These are phyloP conservation scores for Daphoenositta chrysoptera DNA, from an alignment of 2,113 vertebrate genomes.

Conservation along the genomic window DNA sequence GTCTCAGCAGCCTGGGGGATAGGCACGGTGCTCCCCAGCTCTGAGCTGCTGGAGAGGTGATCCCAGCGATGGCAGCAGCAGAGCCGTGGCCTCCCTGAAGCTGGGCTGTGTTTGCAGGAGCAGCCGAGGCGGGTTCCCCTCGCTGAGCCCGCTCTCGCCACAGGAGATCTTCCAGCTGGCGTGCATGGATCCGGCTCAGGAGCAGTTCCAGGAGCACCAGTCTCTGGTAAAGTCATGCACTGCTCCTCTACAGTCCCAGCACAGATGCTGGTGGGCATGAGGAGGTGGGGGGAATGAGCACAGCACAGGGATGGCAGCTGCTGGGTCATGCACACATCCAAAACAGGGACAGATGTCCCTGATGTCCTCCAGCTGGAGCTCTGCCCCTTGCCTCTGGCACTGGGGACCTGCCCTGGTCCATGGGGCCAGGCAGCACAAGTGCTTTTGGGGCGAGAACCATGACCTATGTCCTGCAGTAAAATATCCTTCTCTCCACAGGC, in stretches of 20 bases:
- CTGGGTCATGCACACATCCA: rapidly evolving
- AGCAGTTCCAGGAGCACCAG: conserved; percentile 83
- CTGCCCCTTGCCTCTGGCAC: neutral
- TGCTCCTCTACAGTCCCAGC: neutral
- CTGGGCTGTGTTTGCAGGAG: conserved; percentile 74
- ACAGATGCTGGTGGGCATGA: neutral
- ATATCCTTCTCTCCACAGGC: conserved; percentile 61
- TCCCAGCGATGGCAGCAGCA: no score
- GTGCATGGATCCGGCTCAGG: conserved; percentile 75
- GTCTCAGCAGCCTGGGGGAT: neutral
- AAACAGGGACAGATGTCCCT: neutral
- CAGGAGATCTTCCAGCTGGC: conserved; percentile 92
- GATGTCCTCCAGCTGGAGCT: neutral
- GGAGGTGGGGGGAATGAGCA: neutral
- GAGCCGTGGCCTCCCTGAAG: neutral
- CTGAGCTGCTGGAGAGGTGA: neutral
- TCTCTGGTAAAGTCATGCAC: conserved; percentile 83
- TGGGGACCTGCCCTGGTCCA: neutral
- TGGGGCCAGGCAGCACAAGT: neutral
- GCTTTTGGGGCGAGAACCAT: neutral
- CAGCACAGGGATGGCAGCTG: neutral
- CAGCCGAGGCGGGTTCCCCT: conserved; percentile 83
- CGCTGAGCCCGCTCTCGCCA: conserved; percentile 89
- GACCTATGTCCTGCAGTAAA: neutral
- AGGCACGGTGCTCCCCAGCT: rapidly evolving